phyloP scores from a whole-genome alignment of 1,140 invertebrate genomes.

The Trachelipus rathkii region DNA sequence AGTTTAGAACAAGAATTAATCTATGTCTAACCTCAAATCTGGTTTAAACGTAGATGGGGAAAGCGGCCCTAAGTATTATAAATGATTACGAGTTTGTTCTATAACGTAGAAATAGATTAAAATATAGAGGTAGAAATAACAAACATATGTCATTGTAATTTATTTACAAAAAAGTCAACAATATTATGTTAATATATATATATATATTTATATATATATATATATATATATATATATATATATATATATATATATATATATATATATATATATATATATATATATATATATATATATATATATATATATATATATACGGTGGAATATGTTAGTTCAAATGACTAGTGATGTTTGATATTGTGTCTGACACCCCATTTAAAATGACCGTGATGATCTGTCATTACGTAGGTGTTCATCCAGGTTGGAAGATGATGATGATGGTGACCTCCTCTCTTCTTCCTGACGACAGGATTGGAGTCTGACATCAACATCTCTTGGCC shows the following conservation, averaged over 20 bases:
- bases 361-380: slow-evolving; percentile 52
- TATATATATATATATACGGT: background rate
- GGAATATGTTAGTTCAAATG: background rate
- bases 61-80: no score
- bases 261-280: slow-evolving; percentile 13
- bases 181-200: background rate
- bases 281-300: slow-evolving; percentile 13
- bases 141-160: no score
- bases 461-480: background rate
- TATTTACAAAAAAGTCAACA: no score
- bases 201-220: background rate
- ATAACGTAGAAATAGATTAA: no score
- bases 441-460: slow-evolving; percentile 23
- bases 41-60: no score
- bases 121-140: no score
- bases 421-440: slow-evolving; percentile 40
- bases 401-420: slow-evolving; percentile 47
- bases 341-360: slow-evolving; percentile 43
- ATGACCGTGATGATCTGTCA: slow-evolving; percentile 50
- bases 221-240: background rate
- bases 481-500: background rate
- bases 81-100: no score
- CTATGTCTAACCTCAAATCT: no score
- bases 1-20: no score
- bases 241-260: slow-evolving; percentile 7